Percentiles rank a stretch among this genome's conserved stretches.
phyloP scores from a whole-genome alignment of 2,113 vertebrate genomes.

The Acanthochromis polyacanthus region DNA sequence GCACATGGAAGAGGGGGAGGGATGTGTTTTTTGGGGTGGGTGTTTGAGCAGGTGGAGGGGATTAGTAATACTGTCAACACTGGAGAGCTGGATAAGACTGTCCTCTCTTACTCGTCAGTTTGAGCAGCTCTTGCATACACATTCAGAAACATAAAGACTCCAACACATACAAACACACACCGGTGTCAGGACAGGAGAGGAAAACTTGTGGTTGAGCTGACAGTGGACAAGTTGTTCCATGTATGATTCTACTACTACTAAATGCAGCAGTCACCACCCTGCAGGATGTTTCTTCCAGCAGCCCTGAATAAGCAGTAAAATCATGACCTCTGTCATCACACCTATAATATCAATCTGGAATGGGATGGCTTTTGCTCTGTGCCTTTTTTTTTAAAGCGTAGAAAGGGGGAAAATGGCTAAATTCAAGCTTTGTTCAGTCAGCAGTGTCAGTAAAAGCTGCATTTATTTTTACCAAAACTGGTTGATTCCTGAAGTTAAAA shows the following conservation, averaged over 20 bases:
- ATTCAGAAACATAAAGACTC: conserved; percentile 68
- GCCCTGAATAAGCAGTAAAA: too few relatives aligned
- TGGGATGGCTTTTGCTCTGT: not conserved
- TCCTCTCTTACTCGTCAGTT: conserved; percentile 78
- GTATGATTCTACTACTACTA: conserved; percentile 11
- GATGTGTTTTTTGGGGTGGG: conserved; percentile 81
- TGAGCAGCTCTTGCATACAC: conserved; percentile 78
- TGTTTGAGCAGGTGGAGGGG: conserved; percentile 99
- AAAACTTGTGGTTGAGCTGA: conserved; percentile 40
- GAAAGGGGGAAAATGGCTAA: not conserved
- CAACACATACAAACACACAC: conserved; percentile 51
- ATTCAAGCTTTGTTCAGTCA: conserved; percentile 1
- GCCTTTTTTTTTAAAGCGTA: not conserved
- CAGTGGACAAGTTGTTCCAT: conserved; percentile 15
- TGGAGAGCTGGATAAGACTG: conserved; percentile 87
- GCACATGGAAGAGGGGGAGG: conserved; percentile 79
- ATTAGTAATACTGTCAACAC: conserved; percentile 98
- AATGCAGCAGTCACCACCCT: not conserved
- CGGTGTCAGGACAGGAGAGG: conserved; percentile 39
- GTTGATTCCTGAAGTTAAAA: too few relatives aligned
- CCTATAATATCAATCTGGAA: too few relatives aligned
- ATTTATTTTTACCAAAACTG: not conserved
- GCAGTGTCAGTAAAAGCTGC: not conserved
- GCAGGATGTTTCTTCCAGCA: not conserved
- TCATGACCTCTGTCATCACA: too few relatives aligned